Evolutionary conservation across 2,113 vertebrate species (phyloP).

Genomic region (Siniperca chuatsi): DNA sequence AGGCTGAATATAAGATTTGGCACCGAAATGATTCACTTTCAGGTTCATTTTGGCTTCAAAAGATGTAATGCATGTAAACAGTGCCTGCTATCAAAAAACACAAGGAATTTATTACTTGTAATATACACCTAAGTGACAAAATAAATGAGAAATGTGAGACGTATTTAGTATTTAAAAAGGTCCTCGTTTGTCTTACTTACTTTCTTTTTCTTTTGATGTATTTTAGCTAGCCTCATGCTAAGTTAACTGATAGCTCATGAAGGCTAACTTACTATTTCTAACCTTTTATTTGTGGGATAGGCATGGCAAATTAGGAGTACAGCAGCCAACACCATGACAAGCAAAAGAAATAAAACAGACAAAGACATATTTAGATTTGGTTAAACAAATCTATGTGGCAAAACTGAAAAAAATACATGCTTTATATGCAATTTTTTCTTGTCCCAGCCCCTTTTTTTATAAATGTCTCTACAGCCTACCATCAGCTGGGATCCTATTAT

Average conservation of each 20-base stretch:
- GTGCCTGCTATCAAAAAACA: neutral
- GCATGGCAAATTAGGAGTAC: neutral
- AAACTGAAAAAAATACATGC: neutral
- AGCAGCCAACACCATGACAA: neutral
- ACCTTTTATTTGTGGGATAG: neutral
- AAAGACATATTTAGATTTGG: neutral
- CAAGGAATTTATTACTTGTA: slow-evolving; percentile 3
- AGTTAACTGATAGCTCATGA: no score
- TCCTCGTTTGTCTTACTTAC: neutral
- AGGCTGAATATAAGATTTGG: slow-evolving; percentile 1
- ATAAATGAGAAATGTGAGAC: slow-evolving; percentile 1
- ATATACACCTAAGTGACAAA: neutral
- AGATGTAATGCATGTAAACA: slow-evolving; percentile 3
- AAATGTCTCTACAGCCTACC: slow-evolving; percentile 19
- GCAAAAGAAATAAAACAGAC: neutral
- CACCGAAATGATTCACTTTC: neutral
- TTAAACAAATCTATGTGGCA: neutral
- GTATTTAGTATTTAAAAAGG: neutral
- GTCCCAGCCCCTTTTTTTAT: slow-evolving; percentile 16
- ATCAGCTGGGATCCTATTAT: slow-evolving; percentile 59
- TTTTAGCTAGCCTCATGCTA: neutral
- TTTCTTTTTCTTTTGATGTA: neutral
- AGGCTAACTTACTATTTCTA: neutral
- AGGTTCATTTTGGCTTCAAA: slow-evolving; percentile 8
- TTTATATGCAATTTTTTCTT: neutral